phyloP scores from a whole-genome alignment of 2,888 invertebrate genomes.

The Ochlodes sylvanus region DNA sequence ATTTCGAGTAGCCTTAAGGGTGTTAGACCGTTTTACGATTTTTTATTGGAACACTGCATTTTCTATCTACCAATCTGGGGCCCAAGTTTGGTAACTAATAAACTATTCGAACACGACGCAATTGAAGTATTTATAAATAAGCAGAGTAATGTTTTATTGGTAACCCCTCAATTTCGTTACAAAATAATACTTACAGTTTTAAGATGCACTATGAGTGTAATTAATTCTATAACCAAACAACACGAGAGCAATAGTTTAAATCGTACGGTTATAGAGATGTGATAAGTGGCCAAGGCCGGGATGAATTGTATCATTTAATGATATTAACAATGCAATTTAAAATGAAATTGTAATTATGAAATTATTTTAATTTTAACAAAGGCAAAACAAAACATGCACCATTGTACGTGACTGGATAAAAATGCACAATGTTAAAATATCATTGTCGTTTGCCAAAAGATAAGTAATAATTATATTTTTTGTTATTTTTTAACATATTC shows the following conservation, averaged over 20 bases:
- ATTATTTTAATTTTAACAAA: background rate
- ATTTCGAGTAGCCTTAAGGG: too few species aligned
- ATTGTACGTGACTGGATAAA: background rate
- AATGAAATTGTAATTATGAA: background rate
- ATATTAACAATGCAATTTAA: background rate
- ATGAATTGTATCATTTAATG: background rate
- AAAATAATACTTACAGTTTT: background rate
- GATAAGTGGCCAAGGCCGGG: constrained; percentile 2
- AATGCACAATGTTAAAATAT: background rate
- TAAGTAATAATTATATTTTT: background rate
- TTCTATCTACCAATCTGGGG: too few species aligned
- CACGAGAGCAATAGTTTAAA: background rate
- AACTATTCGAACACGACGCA: too few species aligned
- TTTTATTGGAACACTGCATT: too few species aligned
- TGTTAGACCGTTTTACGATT: too few species aligned
- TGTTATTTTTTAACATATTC: background rate
- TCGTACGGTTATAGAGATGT: background rate
- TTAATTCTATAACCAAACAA: background rate
- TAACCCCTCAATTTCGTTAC: background rate
- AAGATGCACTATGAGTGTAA: constrained; percentile 10
- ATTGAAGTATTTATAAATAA: too few species aligned
- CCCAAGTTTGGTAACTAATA: too few species aligned
- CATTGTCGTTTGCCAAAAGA: background rate
- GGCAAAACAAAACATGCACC: background rate
- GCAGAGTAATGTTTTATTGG: constrained; percentile 7